Conservation (phyloP, 2,888 invertebrate genomes). For the Cecidostiba fungosa region DNA sequence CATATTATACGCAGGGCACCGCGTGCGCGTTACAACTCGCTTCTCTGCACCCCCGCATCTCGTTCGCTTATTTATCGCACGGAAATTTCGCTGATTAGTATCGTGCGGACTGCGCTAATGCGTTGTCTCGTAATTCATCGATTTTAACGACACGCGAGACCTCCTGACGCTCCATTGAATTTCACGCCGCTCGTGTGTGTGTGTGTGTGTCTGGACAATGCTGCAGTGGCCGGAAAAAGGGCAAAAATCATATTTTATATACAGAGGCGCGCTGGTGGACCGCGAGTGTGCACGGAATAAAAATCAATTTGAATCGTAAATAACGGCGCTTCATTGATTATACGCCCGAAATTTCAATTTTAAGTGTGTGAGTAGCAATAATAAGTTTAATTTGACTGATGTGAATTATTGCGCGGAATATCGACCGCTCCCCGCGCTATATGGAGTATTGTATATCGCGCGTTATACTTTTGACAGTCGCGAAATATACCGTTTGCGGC, state of each 20-base stretch:
- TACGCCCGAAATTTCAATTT: constrained; percentile 60
- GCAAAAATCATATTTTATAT: constrained; percentile 51
- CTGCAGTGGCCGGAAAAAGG: constrained; percentile 25
- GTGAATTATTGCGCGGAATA: constrained; percentile 51
- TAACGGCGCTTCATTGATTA: constrained; percentile 49
- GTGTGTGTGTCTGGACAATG: not conserved
- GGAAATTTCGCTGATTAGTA: constrained; percentile 80
- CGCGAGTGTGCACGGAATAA: constrained; percentile 30
- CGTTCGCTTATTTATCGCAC: constrained; percentile 79
- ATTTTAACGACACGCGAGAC: constrained; percentile 74
- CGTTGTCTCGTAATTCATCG: constrained; percentile 80
- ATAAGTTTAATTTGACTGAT: constrained; percentile 60
- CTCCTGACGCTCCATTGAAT: constrained; percentile 62
- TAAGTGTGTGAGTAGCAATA: constrained; percentile 55
- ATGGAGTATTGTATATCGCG: not conserved
- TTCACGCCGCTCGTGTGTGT: not conserved
- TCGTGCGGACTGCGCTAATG: constrained; percentile 80
- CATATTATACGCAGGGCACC: constrained; percentile 62
- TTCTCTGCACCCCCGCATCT: constrained; percentile 37
- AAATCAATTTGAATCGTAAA: constrained; percentile 59
- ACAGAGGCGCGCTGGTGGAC: not conserved
- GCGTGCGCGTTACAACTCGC: constrained; percentile 67
- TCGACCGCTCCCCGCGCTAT: not conserved
- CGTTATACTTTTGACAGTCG: constrained; percentile 13
- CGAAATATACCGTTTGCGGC: constrained; percentile 44